Evolutionary conservation across 2,113 vertebrate species (phyloP), one percentile per base, ranked within the genome.

Genomic region (Spermophilus dauricus): DNA sequence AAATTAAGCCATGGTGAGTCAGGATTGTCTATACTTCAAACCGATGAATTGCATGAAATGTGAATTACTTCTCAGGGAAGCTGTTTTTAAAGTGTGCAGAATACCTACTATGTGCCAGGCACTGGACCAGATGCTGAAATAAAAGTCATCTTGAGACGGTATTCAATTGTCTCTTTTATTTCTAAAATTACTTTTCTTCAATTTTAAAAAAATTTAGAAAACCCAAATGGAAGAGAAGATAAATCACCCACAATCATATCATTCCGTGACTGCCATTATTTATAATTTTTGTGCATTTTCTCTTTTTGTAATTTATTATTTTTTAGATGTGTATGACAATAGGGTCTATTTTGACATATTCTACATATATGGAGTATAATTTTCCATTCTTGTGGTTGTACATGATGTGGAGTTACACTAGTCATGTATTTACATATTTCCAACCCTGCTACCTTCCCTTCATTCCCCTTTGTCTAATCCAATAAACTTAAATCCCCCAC

Each of bases 191-290:
- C 4, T 70, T 11, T 85, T 28, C 69, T 70, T 89, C 5, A 37
- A 51, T 61, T 51, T 89, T 89, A 73, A 72, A 30, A 80, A 96
- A 91, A 82, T 56, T 73, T 73, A 86, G 65, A 45, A 72, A 90
- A 88, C 75, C 17, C 16, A 18, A 16, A 42, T 8, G 34, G 26
- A 81, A 75, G 12, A 69, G 77, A 70, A 67, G 4, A 70, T 37
- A 77, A 91, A 58, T 61, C 22, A 75, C 32, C 32, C 22, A 61
- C 51, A 37, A 63, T 78, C 34, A 34, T n/a, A 39, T 28, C 45
- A 37, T 17, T 32, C 37, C 73, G 10, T 24, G 20, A 85, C 4
- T 37, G 12, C 22, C n/a, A 75, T 26, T 42, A 32, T 77, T 61
- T 91, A 9, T 39, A 53, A 48, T 48, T 70, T 88, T 42, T 48